Conservation (phyloP, 2,797 vertebrate genomes). For the Clamator glandarius region DNA sequence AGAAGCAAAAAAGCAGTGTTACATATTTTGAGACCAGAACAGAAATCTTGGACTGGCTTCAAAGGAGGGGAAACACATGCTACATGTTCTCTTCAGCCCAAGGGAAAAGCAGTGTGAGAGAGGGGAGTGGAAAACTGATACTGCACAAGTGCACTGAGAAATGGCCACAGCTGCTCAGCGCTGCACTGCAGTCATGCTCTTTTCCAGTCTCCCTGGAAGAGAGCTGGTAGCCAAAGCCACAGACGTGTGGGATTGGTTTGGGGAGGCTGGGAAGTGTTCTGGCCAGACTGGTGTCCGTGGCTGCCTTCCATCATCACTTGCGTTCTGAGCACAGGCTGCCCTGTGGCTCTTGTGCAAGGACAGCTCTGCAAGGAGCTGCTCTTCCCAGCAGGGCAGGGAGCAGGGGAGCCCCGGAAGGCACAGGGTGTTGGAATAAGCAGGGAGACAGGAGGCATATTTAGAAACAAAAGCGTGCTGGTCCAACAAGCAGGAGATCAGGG, state of each 20-base stretch:
- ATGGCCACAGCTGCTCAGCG: neutral
- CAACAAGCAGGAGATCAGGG: neutral
- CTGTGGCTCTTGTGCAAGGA: neutral
- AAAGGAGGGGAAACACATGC: neutral
- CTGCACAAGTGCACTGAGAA: neutral
- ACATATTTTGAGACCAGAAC: neutral
- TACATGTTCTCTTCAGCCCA: neutral
- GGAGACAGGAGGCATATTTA: neutral
- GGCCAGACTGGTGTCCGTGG: neutral
- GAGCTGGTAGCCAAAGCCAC: neutral
- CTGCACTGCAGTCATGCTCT: neutral
- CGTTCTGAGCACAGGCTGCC: neutral
- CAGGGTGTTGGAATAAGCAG: neutral
- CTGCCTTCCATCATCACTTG: neutral
- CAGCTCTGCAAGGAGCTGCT: neutral
- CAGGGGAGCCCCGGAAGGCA: fast-evolving
- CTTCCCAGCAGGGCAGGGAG: neutral
- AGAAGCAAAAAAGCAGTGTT: neutral
- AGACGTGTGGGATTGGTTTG: neutral
- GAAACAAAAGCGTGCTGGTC: neutral
- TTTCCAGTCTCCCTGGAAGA: neutral
- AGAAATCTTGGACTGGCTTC: conserved; percentile 22
- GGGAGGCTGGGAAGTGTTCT: neutral
- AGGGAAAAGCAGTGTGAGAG: neutral
- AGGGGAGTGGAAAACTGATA: neutral